Base-by-base conservation (phyloP, 1,140 invertebrate genomes). In the Drosophila jambulina region DNA sequence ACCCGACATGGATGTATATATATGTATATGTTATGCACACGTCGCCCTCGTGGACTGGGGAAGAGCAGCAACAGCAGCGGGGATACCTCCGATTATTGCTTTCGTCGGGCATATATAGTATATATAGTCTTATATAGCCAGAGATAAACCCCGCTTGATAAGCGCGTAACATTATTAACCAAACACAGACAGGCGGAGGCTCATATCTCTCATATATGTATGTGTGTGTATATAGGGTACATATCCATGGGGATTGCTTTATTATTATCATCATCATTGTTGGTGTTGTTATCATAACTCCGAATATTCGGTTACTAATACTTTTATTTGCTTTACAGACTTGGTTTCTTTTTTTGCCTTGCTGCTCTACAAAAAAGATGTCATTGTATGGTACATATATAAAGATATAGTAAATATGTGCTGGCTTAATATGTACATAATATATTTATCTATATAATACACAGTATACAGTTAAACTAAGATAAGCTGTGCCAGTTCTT, bases 71-170 rank as follows among this genome's bases (percentile, higher is more conserved):
- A 8, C 21, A 29, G 34, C 46, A 19, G 48, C 45, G 23, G 67
- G 67, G 23, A 72, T 72, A 36, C 54, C 69, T 42, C 36, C 17
- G 68, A 72, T 72, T 71, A 72, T 71, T 40, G 51, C 69, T 38
- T 70, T 68, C 49, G 60, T 67, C 38, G 61, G 40, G 29, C 38
- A 29, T 45, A 51, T 23, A 17, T 42, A 64, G 53, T 58, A 29
- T 45, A 51, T 23, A 17, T 42, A 64, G 53, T 58, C 46, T 34
- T 40, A 25, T 71, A 74, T 56, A 67, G 54, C 80, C 59, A 74
- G 32, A 82, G 69, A 82, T 82, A 82, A 78, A 78, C 65, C 75
- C 64, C 45, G 42, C 49, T 45, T 64, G 79, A 82, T 82, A 82
- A 82, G 68, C 74, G 42, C 34, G 25, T 78, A 78, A 64, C 67